phyloP scores from a whole-genome alignment of 2,113 vertebrate species.

The Octodon degus region DNA sequence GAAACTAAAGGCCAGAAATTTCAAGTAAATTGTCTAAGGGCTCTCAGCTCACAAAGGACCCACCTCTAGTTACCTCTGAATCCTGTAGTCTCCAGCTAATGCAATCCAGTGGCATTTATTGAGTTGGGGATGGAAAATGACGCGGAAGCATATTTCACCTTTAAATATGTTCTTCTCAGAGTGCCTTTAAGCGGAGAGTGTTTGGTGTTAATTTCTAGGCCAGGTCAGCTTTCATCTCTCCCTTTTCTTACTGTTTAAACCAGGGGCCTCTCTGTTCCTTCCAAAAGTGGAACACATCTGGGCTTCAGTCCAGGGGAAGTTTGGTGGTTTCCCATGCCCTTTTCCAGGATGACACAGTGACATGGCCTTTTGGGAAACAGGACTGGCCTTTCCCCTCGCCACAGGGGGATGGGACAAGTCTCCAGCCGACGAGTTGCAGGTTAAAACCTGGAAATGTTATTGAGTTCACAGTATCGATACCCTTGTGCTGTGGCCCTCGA shows the following conservation, averaged over 20 bases:
- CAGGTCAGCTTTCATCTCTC: background rate
- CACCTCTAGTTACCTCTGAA: background rate
- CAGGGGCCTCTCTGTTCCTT: background rate
- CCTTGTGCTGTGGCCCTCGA: background rate
- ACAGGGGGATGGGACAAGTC: background rate
- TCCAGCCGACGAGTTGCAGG: background rate
- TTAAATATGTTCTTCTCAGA: background rate
- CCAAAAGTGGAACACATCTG: background rate
- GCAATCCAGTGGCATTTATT: background rate
- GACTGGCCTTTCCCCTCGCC: background rate
- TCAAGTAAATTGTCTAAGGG: background rate
- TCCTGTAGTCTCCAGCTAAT: background rate
- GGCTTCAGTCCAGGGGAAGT: background rate
- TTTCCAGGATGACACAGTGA: background rate
- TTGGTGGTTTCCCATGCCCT: conserved; percentile 4
- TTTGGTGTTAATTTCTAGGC: background rate
- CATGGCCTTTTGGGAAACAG: background rate
- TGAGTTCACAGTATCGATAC: background rate
- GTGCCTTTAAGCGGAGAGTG: background rate
- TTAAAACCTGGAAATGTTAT: background rate
- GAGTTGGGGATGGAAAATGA: background rate
- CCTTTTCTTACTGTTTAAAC: background rate
- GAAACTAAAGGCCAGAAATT: background rate
- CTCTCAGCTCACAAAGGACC: background rate
- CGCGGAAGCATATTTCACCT: background rate